Evolutionary conservation across 2,797 vertebrate species (phyloP), one percentile per base, ranked within the genome.

Genomic region (Streptopelia turtur): DNA sequence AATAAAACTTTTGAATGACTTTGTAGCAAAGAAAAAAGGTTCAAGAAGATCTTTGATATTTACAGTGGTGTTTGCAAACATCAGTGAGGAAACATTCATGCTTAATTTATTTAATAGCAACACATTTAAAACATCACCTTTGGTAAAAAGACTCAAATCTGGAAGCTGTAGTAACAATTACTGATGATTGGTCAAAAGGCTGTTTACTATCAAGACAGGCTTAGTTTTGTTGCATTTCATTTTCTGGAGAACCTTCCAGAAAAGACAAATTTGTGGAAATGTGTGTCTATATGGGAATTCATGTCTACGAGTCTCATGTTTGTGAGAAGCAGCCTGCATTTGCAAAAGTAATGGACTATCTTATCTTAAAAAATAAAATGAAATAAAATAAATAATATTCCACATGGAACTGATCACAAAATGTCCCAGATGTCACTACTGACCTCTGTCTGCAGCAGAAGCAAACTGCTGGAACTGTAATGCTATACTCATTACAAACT

Each of bases 41-140:
- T 43, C 20, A 7, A 18, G 49, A 49, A 23, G 16, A 70, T 41
- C 31, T n/a, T 43, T 41, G n/a, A 37, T 11, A 57, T 11, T 50
- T 31, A 43, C 7, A 64, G 28, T 9, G 17, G 0, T 21, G 72
- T 56, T 63, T 6, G 2, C 14, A 61, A 49, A 16, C 0, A 1
- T 49, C 56, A 47, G 50, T 15, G 35, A 68, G 21, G n/a, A 74
- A 78, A 55, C 21, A 45, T 24, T 17, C 10, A 20, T 6, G 16
- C n/a, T 57, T 83, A 39, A 1, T 0, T 45, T 45, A 35, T 49
- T 71, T 49, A 49, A 71, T 9, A 78, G 17, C 33, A 56, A 30
- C 16, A 31, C 14, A 71, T 60, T 24, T 59, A 76, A 71, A 82
- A 50, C 0, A 1, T 27, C 49, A 50, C 13, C 30, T 33, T 39